phyloP scores from a whole-genome alignment of 1,140 invertebrate species.

The Drosophila mojavensis region DNA sequence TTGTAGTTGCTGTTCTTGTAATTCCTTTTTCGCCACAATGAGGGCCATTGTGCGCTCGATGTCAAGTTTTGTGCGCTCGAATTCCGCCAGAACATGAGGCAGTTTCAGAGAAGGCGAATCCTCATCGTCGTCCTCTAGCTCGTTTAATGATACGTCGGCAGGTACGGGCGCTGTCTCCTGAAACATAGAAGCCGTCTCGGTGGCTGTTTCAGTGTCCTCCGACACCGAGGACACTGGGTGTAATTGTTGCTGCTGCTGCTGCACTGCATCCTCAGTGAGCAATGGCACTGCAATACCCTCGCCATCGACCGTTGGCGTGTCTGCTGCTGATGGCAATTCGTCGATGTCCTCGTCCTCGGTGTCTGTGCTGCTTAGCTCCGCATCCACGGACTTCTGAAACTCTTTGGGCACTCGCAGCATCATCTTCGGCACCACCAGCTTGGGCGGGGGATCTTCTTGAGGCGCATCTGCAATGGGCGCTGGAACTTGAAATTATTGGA shows the following conservation, averaged over 20 bases:
- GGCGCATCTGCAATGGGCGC: conserved; percentile 21
- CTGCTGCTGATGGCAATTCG: conserved; percentile 16
- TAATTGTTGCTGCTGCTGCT: conserved; percentile 26
- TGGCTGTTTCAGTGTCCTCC: conserved; percentile 40
- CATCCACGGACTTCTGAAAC: conserved; percentile 81
- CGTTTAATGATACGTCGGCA: conserved; percentile 3
- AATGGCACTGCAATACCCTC: conserved; percentile 6
- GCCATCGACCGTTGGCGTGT: background rate
- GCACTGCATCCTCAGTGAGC: conserved; percentile 32
- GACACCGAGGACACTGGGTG: conserved; percentile 11
- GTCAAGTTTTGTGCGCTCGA: conserved; percentile 75
- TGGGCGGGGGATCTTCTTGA: conserved; percentile 36
- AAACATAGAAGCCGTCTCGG: conserved; percentile 44
- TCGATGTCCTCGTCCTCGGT: conserved; percentile 66
- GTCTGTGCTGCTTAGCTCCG: conserved; percentile 75
- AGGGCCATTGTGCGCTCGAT: conserved; percentile 70
- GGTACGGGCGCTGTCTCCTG: conserved; percentile 18
- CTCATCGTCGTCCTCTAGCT: conserved; percentile 22
- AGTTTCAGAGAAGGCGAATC: conserved; percentile 53
- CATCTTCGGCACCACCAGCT: conserved; percentile 85
- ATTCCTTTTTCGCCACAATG: conserved; percentile 53
- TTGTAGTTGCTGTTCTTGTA: conserved; percentile 15
- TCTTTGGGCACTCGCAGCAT: conserved; percentile 85
- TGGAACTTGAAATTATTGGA: conserved; percentile 54
- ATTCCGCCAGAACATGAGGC: conserved; percentile 60